Evolutionary conservation across 2,888 invertebrate genomes (phyloP), one percentile per base, ranked within the genome.

Genomic region (Paralinhomoeus sp.): DNA sequence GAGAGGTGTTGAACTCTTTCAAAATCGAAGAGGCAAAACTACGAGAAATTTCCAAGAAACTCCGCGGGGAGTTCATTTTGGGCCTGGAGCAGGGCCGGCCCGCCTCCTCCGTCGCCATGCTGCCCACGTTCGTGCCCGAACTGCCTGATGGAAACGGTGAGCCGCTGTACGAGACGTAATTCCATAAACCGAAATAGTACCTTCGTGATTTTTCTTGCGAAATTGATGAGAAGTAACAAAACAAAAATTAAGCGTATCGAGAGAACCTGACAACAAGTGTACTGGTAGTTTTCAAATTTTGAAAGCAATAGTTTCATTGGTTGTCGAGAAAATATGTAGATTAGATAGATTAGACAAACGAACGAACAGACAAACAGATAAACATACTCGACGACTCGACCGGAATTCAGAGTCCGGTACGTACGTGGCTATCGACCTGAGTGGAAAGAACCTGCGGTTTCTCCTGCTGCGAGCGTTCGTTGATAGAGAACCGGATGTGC

Each of bases 381-480:
- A n/a, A n/a, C n/a, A n/a, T n/a, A n/a, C n/a, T n/a, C n/a, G n/a
- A n/a, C n/a, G n/a, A n/a, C n/a, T n/a, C n/a, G n/a, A n/a, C n/a
- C 37, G 9, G 9, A 40, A 17, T 17, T 20, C 45, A 60, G 61
- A 61, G 48, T 42, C 45, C n/a, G 61, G 61, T 37, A 53, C 57
- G 41, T 61, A 58, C 45, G 57, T 61, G 34, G 59, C 61, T 7
- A 60, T 61, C 41, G 61, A 61, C 45, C 45, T 61, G 45, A 54
- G 54, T 24, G 61, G 61, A 7, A 62, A 60, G 47, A 61, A 61
- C 37, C 50, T 62, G 18, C 54, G 61, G 12, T 59, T 61, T 43
- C 52, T 61, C 51, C 47, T 61, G 38, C 48, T 61, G 3, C 45
- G 60, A 42, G 45, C 51, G 9, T 60, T 57, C 36, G 47, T 44